Percentiles rank a stretch among this genome's conserved stretches.
Evolutionary conservation across 1,140 invertebrate genomes (phyloP).

Genomic region (Phocides pigmalion): DNA sequence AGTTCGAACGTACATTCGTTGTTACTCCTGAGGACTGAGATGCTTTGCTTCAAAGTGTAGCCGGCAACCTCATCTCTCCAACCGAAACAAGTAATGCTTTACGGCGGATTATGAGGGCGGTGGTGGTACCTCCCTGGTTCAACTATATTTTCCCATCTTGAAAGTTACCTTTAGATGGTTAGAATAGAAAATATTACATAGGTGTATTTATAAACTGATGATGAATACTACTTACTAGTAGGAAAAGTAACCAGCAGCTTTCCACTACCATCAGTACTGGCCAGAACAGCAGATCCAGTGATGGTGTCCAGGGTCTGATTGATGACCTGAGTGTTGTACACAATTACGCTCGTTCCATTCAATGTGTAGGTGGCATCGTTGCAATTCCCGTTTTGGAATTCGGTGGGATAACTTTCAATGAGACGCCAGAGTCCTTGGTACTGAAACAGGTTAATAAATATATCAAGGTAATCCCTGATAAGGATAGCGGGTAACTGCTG

Average conservation of each 20-base stretch:
- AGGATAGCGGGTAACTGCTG: too few relatives aligned
- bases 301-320: slow-evolving; percentile 43
- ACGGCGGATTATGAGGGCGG: too few relatives aligned
- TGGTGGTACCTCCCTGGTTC: too few relatives aligned
- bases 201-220: too few relatives aligned
- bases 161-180: too few relatives aligned
- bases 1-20: too few relatives aligned
- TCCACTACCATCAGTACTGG: slow-evolving; percentile 41
- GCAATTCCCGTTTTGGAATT: slow-evolving; percentile 49
- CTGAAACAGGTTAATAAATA: slow-evolving; percentile 34
- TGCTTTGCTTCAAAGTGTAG: too few relatives aligned
- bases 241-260: slow-evolving; percentile 50
- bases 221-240: slow-evolving; percentile 30
- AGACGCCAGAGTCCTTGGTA: slow-evolving; percentile 50
- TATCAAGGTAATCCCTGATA: too few relatives aligned
- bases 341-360: slow-evolving; percentile 24
- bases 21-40: too few relatives aligned
- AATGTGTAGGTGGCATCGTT: slow-evolving; percentile 48
- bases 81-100: too few relatives aligned
- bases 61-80: too few relatives aligned
- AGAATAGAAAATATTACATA: too few relatives aligned
- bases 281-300: slow-evolving; percentile 42
- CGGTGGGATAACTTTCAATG: slow-evolving; percentile 48
- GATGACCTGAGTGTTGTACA: slow-evolving; percentile 55
- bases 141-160: background rate